A percentile compares a stretch with the other conserved stretches of the same genome.
Conservation (phyloP, 2,797 vertebrate species). For the Sebastes vulpes region DNA sequence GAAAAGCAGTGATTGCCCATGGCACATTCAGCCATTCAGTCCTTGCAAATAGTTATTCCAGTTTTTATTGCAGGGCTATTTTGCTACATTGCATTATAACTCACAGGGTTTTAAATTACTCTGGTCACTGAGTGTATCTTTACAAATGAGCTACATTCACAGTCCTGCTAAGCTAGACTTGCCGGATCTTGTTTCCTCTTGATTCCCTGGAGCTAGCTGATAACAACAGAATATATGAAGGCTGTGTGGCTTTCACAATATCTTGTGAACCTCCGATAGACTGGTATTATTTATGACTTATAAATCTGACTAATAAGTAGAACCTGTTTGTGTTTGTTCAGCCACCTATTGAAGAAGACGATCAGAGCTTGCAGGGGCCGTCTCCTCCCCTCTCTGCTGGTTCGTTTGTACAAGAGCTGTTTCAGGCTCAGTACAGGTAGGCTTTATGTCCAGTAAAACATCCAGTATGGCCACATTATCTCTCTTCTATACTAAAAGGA, state of each 20-base stretch:
- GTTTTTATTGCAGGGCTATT: neutral
- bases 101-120: neutral
- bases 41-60: neutral
- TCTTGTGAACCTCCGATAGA: neutral
- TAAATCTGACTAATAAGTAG: neutral
- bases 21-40: neutral
- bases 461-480: neutral
- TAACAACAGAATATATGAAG: neutral
- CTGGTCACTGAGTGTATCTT: neutral
- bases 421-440: constrained; percentile 98
- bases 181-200: constrained; percentile 6
- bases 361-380: constrained; percentile 90
- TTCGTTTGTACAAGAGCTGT: constrained; percentile 97
- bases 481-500: constrained; percentile 8
- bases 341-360: constrained; percentile 93
- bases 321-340: constrained; percentile 63
- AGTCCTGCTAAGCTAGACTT: neutral
- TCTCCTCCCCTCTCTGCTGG: constrained; percentile 92
- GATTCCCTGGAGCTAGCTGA: neutral
- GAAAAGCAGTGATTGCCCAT: neutral
- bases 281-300: constrained; percentile 2
- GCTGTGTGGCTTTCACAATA: neutral
- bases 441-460: neutral
- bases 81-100: neutral
- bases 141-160: neutral